Conservation (phyloP, 2,797 vertebrate genomes). For the Amniataba percoides region DNA sequence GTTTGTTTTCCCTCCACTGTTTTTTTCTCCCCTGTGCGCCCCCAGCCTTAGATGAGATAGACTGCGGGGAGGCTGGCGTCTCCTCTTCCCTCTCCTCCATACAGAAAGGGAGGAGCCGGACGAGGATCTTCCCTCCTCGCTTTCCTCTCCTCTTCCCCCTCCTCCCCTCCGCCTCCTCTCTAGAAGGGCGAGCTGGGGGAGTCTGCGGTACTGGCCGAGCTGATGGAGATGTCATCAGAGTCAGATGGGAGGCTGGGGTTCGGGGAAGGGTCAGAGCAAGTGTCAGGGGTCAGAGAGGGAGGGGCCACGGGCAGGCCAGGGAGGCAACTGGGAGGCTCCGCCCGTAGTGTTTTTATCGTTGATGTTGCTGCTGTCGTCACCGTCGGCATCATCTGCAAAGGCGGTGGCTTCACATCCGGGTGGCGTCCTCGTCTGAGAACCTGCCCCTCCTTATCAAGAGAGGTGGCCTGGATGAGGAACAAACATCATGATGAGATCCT, state of each 20-base stretch:
- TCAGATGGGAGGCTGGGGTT: constrained; percentile 73
- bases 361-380: constrained; percentile 87
- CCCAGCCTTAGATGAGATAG: constrained; percentile 29
- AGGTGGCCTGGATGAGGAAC: constrained; percentile 91
- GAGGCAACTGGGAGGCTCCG: constrained; percentile 87
- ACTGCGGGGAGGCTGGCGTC: constrained; percentile 16
- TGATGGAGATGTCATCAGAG: constrained; percentile 86
- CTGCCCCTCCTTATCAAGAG: constrained; percentile 99
- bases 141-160: constrained; percentile 16
- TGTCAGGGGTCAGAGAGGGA: constrained; percentile 86
- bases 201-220: constrained; percentile 91
- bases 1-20: constrained; percentile 9
- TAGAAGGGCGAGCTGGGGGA: constrained; percentile 93
- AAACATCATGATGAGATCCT: constrained; percentile 17
- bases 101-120: constrained; percentile 61
- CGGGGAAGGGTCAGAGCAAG: constrained; percentile 56
- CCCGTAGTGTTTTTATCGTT: constrained; percentile 86
- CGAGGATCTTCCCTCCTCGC: constrained; percentile 43
- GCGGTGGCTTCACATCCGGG: constrained; percentile 95
- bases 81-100: constrained; percentile 63
- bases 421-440: constrained; percentile 99
- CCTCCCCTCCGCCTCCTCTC: constrained; percentile 56
- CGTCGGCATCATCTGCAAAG: constrained; percentile 90
- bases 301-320: constrained; percentile 87
- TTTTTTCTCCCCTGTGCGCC: constrained; percentile 45